Evolutionary conservation across 1,140 invertebrate species (phyloP).

Genomic region (Drosophila mauritiana): DNA sequence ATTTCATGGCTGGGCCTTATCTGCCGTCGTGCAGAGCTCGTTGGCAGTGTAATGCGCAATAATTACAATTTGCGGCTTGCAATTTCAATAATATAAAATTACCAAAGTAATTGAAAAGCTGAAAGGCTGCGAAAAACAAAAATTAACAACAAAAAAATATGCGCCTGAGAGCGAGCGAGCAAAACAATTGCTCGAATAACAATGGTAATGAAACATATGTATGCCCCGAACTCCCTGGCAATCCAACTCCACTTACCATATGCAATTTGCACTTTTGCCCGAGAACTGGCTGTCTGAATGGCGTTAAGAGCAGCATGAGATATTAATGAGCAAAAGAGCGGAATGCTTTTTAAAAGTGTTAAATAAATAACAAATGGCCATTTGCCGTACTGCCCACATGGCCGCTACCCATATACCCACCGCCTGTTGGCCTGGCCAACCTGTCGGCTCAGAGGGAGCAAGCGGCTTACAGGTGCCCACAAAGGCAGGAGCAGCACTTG

Average conservation of each 20-base stretch:
- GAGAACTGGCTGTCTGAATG: slow-evolving; percentile 5
- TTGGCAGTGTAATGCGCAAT: slow-evolving; percentile 53
- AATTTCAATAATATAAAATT: slow-evolving; percentile 84
- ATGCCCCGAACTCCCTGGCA: slow-evolving; percentile 8
- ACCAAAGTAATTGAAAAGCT: slow-evolving; percentile 78
- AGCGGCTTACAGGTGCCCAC: slow-evolving; percentile 72
- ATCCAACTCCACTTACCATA: slow-evolving; percentile 32
- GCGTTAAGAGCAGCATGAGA: slow-evolving; percentile 80
- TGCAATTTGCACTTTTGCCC: slow-evolving; percentile 49
- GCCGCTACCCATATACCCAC: too few relatives aligned
- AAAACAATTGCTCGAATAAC: slow-evolving; percentile 49
- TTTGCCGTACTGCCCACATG: slow-evolving; percentile 38
- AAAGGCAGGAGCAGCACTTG: slow-evolving; percentile 8
- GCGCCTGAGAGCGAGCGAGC: background rate
- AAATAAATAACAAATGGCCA: slow-evolving; percentile 80
- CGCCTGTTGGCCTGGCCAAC: slow-evolving; percentile 23
- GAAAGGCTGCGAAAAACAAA: slow-evolving; percentile 10
- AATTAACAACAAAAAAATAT: slow-evolving; percentile 15
- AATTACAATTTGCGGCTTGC: slow-evolving; percentile 81
- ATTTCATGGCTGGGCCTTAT: slow-evolving; percentile 44
- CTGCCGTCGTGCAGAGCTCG: slow-evolving; percentile 28
- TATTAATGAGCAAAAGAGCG: slow-evolving; percentile 80
- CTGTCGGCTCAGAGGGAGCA: slow-evolving; percentile 32
- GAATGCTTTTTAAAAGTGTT: slow-evolving; percentile 83
- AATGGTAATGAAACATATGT: slow-evolving; percentile 69